Evolutionary conservation across 2,888 invertebrate species (phyloP), one percentile per base, ranked within the genome.

Genomic region (Operophtera brumata): DNA sequence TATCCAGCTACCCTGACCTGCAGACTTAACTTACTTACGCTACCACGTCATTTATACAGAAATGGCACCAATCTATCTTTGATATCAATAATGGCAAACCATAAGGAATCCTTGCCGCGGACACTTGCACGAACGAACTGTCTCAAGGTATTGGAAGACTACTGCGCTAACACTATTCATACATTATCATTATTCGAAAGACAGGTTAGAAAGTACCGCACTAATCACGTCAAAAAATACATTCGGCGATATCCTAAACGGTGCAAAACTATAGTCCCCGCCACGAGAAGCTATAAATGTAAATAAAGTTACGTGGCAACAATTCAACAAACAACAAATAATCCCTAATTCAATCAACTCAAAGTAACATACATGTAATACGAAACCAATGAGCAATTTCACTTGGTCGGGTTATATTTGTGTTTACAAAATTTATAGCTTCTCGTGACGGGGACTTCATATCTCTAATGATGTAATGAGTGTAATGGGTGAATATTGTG

Each of bases 61-160:
- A 88, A 90, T 90, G 90, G 90, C 90, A 90, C 90, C 90, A 86
- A 89, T 86, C 89, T 89, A 89, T 90, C 90, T 90, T 90, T 90
- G 90, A 90, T 90, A 90, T 89, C 80, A 84, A 79, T 80, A 89
- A 90, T 90, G 89, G 90, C 89, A 90, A 89, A 83, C 88, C 87
- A 84, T 84, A 87, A 82, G 87, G 86, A 86, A 84, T 84, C 87
- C 86, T 80, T 84, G 81, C 84, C 77, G 84, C 85, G 82, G 83
- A 82, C 84, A 73, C 78, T 36, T 25, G 11, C 34, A 14, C 36
- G 47, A 50, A 56, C 56, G 30, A 76, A 76, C 77, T 75, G 83
- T 85, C 84, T 82, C 86, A 81, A 84, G 77, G 82, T 83, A 78
- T 84, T 90, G 90, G 90, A 90, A 90, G 90, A 90, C 90, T 90